These are phyloP conservation scores for Heterochromis multidens DNA, from an alignment of 2,113 vertebrate species.

Conservation along the genomic window DNA sequence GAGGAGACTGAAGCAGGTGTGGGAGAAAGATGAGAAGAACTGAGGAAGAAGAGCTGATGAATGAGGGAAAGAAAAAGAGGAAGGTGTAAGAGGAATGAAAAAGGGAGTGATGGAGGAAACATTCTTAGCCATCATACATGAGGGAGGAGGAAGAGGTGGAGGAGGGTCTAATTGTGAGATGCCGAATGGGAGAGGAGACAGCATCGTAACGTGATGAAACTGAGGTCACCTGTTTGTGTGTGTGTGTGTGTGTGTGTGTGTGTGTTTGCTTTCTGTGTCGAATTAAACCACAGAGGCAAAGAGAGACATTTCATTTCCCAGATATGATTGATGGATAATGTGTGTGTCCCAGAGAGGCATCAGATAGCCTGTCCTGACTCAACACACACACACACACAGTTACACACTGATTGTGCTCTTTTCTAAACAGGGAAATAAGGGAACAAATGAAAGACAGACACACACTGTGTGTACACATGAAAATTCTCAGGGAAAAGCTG, in stretches of 20 bases:
- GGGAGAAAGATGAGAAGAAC: neutral
- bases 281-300: slow-evolving; percentile 43
- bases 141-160: neutral
- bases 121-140: neutral
- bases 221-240: slow-evolving; percentile 29
- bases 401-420: neutral
- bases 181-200: slow-evolving; percentile 8
- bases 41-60: neutral
- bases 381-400: neutral
- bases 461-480: neutral
- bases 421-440: neutral
- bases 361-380: neutral
- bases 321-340: slow-evolving; percentile 59
- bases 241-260: slow-evolving; percentile 15
- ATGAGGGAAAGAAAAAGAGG: neutral
- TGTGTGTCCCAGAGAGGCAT: slow-evolving; percentile 25
- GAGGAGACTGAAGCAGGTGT: neutral
- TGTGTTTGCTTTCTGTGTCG: slow-evolving; percentile 15
- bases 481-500: neutral
- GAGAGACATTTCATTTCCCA: slow-evolving; percentile 59
- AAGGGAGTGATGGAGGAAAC: neutral
- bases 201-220: slow-evolving; percentile 25
- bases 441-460: neutral
- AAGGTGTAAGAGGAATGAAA: neutral
- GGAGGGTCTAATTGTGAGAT: neutral